Percentiles rank a stretch among this genome's conserved stretches.
These are phyloP conservation scores for Eueides isabella DNA, from an alignment of 1,140 invertebrate genomes.

Conservation along the genomic window DNA sequence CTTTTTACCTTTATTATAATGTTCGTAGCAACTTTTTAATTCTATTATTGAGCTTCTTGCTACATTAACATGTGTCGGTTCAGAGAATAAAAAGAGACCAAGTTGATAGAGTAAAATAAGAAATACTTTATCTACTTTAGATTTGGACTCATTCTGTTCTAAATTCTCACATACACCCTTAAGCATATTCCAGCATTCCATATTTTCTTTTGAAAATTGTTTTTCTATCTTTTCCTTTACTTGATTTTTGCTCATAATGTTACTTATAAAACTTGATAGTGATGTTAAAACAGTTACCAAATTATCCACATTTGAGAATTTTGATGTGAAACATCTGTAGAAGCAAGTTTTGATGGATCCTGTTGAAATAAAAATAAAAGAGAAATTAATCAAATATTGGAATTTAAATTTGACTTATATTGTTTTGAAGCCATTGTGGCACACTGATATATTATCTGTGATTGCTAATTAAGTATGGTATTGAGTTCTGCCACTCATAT, in stretches of 20 bases:
- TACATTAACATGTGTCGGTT: slow-evolving; percentile 83
- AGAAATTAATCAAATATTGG: neutral
- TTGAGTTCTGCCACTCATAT: too few relatives aligned
- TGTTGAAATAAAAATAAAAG: slow-evolving; percentile 57
- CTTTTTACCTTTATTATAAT: slow-evolving; percentile 69
- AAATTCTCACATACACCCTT: slow-evolving; percentile 75
- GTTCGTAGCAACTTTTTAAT: slow-evolving; percentile 86
- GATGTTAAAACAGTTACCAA: slow-evolving; percentile 82
- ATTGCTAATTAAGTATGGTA: too few relatives aligned
- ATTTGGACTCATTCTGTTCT: slow-evolving; percentile 68
- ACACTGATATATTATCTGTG: too few relatives aligned
- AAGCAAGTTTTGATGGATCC: slow-evolving; percentile 84
- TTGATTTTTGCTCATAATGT: slow-evolving; percentile 76
- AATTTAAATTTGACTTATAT: neutral
- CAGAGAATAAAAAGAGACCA: slow-evolving; percentile 87
- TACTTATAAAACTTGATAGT: slow-evolving; percentile 82
- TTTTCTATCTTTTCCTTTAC: slow-evolving; percentile 73
- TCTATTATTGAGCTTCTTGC: slow-evolving; percentile 86
- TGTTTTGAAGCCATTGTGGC: too few relatives aligned
- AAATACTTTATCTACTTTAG: slow-evolving; percentile 83
- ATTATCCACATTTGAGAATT: slow-evolving; percentile 84
- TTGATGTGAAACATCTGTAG: slow-evolving; percentile 85
- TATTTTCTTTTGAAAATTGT: slow-evolving; percentile 82
- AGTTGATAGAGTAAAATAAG: slow-evolving; percentile 87
- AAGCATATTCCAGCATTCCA: slow-evolving; percentile 85